Evolutionary conservation across 2,113 vertebrate species (phyloP).

Genomic region (Octodon degus): DNA sequence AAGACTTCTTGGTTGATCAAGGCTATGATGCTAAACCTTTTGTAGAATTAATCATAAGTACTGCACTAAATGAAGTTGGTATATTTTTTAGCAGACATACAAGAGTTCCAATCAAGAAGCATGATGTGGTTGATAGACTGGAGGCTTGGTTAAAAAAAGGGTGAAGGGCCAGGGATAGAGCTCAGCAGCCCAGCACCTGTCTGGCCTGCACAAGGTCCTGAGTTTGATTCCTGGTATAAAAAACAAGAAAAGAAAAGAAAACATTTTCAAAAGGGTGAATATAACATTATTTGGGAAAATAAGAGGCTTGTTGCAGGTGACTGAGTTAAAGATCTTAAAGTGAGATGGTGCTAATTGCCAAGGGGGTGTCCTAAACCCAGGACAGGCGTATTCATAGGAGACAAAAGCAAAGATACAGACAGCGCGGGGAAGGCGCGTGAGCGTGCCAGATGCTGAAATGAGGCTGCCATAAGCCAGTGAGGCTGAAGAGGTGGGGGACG

Average conservation of each 20-base stretch:
- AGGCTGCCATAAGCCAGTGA: background rate
- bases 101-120: background rate
- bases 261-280: background rate
- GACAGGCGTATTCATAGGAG: background rate
- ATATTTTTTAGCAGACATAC: background rate
- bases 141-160: background rate
- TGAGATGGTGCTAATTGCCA: background rate
- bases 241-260: too few relatives aligned
- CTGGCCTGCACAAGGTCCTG: too few relatives aligned
- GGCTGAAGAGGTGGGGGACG: background rate
- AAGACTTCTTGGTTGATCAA: background rate
- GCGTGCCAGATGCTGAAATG: background rate
- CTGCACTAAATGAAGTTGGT: background rate
- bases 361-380: background rate
- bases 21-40: background rate
- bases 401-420: background rate
- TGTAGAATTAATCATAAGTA: background rate
- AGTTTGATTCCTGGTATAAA: too few relatives aligned
- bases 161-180: too few relatives aligned
- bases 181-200: too few relatives aligned
- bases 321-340: background rate
- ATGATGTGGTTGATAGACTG: background rate
- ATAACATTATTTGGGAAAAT: background rate
- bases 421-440: background rate
- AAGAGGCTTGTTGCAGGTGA: background rate